Conservation (phyloP, 2,797 vertebrate species). For the Falco biarmicus region DNA sequence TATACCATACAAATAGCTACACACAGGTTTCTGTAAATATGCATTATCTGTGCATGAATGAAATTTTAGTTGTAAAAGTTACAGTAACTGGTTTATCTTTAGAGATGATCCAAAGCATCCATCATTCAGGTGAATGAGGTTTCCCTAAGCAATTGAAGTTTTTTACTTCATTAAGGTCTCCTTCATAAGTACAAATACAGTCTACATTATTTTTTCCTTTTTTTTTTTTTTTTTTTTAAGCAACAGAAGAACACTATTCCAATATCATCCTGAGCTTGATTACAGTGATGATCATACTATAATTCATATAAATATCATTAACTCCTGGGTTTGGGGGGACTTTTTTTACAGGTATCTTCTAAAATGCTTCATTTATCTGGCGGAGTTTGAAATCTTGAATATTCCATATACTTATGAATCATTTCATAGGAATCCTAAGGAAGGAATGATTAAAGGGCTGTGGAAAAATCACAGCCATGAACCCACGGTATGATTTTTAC, state of each 20-base stretch:
- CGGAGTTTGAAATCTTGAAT: conserved; percentile 90
- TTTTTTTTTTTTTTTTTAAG: neutral
- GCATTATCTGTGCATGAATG: neutral
- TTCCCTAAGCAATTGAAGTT: neutral
- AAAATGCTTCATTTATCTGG: conserved; percentile 89
- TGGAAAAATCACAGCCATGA: conserved; percentile 98
- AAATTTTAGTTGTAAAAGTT: neutral
- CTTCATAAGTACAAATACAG: neutral
- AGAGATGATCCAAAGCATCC: neutral
- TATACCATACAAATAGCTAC: neutral
- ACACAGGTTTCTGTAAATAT: neutral
- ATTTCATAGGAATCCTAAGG: conserved; percentile 91
- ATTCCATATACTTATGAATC: conserved; percentile 93
- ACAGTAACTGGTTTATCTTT: neutral
- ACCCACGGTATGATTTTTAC: conserved; percentile 81
- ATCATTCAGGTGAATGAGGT: neutral
- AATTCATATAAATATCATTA: neutral
- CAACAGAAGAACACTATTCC: neutral
- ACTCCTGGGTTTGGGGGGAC: neutral
- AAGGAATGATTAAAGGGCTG: conserved; percentile 94
- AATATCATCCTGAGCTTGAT: neutral
- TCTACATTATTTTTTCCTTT: neutral
- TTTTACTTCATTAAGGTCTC: neutral
- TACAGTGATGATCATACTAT: no score
- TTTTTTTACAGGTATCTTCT: conserved; percentile 83